phyloP scores from a whole-genome alignment of 2,113 vertebrate species.

The Urocitellus parryii region DNA sequence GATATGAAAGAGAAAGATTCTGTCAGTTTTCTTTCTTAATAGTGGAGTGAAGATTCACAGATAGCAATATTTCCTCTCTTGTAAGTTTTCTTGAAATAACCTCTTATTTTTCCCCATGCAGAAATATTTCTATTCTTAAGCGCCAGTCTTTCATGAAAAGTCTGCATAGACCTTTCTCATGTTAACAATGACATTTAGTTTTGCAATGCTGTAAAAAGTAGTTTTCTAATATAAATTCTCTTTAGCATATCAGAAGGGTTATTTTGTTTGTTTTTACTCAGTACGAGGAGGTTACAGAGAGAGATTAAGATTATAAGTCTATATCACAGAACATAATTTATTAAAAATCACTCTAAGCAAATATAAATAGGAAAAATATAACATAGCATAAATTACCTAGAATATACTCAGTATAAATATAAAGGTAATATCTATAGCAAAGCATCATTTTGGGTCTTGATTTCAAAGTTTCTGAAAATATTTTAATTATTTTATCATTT shows the following conservation, averaged over 20 bases:
- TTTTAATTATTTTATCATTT: not conserved
- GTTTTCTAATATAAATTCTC: not conserved
- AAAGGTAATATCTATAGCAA: not conserved
- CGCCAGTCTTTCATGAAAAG: not conserved
- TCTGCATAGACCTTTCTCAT: not conserved
- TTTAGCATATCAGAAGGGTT: not conserved
- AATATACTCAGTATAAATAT: not conserved
- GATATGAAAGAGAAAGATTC: not conserved
- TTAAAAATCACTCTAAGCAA: not conserved
- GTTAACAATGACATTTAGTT: not conserved
- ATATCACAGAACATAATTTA: not conserved
- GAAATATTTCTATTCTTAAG: not conserved
- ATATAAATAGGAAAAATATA: not conserved
- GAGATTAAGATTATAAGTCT: not conserved
- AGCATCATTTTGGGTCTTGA: not conserved
- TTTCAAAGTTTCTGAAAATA: not conserved
- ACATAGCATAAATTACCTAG: not conserved
- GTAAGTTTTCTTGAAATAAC: not conserved
- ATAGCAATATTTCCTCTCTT: not conserved
- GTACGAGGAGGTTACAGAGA: not conserved
- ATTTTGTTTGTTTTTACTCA: not conserved
- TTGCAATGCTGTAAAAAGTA: not conserved
- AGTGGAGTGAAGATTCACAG: not conserved
- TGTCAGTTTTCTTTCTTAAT: not conserved
- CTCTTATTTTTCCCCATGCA: not conserved